A percentile compares a stretch with the other conserved stretches of the same genome.
These are phyloP conservation scores for Miichthys miiuy DNA, from an alignment of 2,797 vertebrate genomes.

Conservation along the genomic window DNA sequence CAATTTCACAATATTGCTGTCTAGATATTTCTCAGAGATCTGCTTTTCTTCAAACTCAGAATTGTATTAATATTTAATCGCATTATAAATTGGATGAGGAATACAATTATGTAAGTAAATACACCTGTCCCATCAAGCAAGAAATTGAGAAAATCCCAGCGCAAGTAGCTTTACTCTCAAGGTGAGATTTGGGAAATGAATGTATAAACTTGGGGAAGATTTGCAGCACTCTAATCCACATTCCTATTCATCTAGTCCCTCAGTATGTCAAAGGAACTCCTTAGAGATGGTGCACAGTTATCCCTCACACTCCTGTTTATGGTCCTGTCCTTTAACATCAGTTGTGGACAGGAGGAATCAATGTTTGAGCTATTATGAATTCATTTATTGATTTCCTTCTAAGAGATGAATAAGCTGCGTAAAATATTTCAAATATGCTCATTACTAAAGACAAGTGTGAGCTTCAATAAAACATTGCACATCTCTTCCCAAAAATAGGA, in stretches of 20 bases:
- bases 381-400: background rate
- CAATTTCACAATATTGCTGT: conserved; percentile 77
- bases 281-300: conserved; percentile 53
- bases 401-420: conserved; percentile 18
- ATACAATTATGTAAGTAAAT: conserved; percentile 88
- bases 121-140: conserved; percentile 86
- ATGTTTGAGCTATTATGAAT: background rate
- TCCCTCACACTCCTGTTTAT: conserved; percentile 58
- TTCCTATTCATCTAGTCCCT: conserved; percentile 74
- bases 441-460: conserved; percentile 3
- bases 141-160: conserved; percentile 85
- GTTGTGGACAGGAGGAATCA: conserved; percentile 19
- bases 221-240: conserved; percentile 77
- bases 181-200: conserved; percentile 80
- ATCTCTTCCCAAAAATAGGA: conserved; percentile 9
- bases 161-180: conserved; percentile 79
- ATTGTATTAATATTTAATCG: conserved; percentile 87
- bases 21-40: conserved; percentile 80
- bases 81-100: conserved; percentile 84
- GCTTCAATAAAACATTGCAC: background rate
- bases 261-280: conserved; percentile 62
- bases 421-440: background rate
- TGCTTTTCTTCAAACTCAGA: conserved; percentile 77
- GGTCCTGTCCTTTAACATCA: conserved; percentile 21
- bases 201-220: conserved; percentile 75